A percentile compares a stretch with the other conserved stretches of the same genome.
Evolutionary conservation across 1,140 invertebrate species (phyloP).

Genomic region (Brachionus plicatilis): DNA sequence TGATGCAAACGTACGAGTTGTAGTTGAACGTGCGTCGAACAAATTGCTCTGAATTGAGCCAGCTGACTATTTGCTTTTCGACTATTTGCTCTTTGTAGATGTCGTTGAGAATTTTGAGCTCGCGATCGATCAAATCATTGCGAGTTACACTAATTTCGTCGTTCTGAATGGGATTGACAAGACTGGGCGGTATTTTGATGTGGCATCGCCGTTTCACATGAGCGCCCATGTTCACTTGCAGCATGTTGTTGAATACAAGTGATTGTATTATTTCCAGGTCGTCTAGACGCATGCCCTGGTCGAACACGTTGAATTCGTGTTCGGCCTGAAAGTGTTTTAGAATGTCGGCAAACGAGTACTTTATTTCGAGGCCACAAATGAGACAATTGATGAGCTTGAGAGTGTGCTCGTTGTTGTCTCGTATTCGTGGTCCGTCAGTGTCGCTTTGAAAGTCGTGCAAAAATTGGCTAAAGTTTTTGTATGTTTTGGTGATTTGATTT

Average conservation of each 20-base stretch:
- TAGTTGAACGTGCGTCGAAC: constrained; percentile 17
- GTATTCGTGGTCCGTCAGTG: background rate
- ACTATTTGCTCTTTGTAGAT: constrained; percentile 34
- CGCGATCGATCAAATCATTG: constrained; percentile 4
- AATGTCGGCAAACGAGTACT: background rate
- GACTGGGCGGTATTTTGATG: constrained; percentile 16
- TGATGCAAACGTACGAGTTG: constrained; percentile 24
- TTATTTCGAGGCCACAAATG: constrained; percentile 20
- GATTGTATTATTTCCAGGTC: constrained; percentile 11
- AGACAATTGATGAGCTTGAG: constrained; percentile 6
- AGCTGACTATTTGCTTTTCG: constrained; percentile 39
- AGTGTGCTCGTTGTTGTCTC: background rate
- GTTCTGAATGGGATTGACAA: background rate
- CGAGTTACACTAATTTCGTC: background rate
- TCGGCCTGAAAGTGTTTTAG: constrained; percentile 23
- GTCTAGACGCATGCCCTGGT: background rate
- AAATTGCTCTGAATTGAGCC: constrained; percentile 31
- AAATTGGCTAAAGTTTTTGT: background rate
- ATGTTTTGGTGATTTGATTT: background rate
- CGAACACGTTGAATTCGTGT: constrained; percentile 8
- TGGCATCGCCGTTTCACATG: background rate
- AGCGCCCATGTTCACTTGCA: background rate
- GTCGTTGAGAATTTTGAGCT: constrained; percentile 28
- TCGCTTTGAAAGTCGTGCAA: background rate
- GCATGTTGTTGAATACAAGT: background rate